Evolutionary conservation across 2,113 vertebrate species (phyloP), one percentile per base, ranked within the genome.

Genomic region (Grammomys dolichurus): DNA sequence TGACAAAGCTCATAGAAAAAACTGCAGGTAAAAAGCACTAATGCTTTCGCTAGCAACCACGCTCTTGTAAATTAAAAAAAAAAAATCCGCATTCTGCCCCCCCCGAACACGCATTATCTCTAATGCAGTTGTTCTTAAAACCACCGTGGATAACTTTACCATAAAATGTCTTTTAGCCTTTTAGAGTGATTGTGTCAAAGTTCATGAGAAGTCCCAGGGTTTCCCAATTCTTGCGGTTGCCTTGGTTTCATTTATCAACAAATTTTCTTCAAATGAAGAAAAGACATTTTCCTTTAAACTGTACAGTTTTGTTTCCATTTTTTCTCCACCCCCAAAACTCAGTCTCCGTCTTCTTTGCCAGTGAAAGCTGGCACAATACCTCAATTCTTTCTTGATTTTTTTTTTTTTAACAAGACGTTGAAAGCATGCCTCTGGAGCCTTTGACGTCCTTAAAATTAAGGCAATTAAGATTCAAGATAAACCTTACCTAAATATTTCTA

Each of bases 391-490:
- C 98, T 98, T 97, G 84, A 97, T 63, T 98, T 98, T 91, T 98
- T 97, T 98, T 97, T 97, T 98, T 98, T 98, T 98, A 99, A 99
- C 98, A 98, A 99, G 99, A 99, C 98, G 98, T 98, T 99, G 99
- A 99, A 98, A 98, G 98, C 98, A 98, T 98, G 98, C 98, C 98
- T 98, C 94, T 97, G 98, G 98, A 99, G 98, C 98, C 98, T 99
- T 98, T 99, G 99, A 99, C 98, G 98, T 99, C 99, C 99, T 99
- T 99, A 98, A 99, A 99, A 99, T 99, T 99, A 99, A 99, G 99
- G 99, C 99, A 99, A 99, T 99, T 99, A 99, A 99, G 99, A 99
- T 99, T 99, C 99, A 99, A 99, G 99, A 99, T 99, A 99, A 98
- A 99, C 98, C 98, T 99, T 99, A 99, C 98, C 99, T 99, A 99